Evolutionary conservation across 2,888 invertebrate species (phyloP).

Genomic region (Anthrax anthrax): DNA sequence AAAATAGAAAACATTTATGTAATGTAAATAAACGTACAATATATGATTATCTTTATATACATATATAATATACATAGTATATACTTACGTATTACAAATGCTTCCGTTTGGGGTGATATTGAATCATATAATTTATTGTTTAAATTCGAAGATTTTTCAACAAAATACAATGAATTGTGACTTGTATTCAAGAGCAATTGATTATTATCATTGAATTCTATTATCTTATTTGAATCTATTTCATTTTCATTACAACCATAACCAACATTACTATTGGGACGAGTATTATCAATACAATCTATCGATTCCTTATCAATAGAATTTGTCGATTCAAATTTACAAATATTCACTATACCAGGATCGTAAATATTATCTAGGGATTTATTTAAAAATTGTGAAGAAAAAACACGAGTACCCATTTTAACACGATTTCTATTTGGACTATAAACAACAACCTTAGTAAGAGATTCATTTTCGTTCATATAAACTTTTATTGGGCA

Average conservation of each 20-base stretch:
- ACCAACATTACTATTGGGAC: not conserved
- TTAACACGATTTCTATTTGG: conserved; percentile 52
- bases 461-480: conserved; percentile 6
- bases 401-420: conserved; percentile 57
- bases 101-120: not conserved
- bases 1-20: too few relatives aligned
- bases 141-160: not conserved
- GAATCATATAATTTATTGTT: not conserved
- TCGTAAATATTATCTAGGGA: conserved; percentile 16
- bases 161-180: not conserved
- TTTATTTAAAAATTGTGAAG: conserved; percentile 15
- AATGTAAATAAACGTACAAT: too few relatives aligned
- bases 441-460: conserved; percentile 28
- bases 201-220: not conserved
- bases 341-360: conserved; percentile 6
- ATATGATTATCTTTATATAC: not conserved
- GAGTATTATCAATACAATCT: not conserved
- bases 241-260: not conserved
- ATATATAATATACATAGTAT: not conserved
- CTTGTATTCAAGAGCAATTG: too few relatives aligned
- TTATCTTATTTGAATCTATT: not conserved
- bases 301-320: conserved; percentile 4
- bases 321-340: conserved; percentile 7
- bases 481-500: conserved; percentile 34
- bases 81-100: conserved; percentile 14